phyloP scores from a whole-genome alignment of 2,797 vertebrate species.

The Dendrocincla fuliginosa region DNA sequence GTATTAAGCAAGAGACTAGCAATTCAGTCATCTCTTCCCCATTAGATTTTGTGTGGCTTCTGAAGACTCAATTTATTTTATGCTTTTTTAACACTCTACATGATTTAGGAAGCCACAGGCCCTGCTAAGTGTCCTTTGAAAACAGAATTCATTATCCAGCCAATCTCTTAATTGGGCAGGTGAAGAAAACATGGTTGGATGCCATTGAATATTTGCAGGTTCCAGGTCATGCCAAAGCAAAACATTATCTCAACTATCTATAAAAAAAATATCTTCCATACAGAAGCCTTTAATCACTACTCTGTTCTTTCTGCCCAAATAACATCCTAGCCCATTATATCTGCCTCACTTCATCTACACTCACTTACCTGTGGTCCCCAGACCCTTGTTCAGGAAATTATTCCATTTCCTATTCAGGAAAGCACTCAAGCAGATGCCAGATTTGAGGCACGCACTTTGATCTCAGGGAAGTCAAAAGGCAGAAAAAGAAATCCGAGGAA shows the following conservation, averaged over 20 bases:
- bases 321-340: background rate
- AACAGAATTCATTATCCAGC: background rate
- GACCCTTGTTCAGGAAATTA: conserved; percentile 44
- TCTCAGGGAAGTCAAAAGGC: background rate
- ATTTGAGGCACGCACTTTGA: background rate
- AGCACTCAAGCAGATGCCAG: background rate
- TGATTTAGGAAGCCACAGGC: background rate
- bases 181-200: background rate
- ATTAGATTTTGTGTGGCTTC: background rate
- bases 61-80: background rate
- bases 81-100: background rate
- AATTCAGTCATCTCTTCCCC: background rate
- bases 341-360: background rate
- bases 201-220: background rate
- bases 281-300: background rate
- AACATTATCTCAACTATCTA: background rate
- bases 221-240: background rate
- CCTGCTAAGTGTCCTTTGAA: background rate
- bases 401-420: conserved; percentile 26
- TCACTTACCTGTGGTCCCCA: background rate
- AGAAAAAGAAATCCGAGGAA: conserved; percentile 24
- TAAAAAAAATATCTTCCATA: background rate
- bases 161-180: background rate
- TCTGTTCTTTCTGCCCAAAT: background rate
- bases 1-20: background rate